Percentiles rank a stretch among this genome's conserved stretches.
Evolutionary conservation across 1,140 invertebrate species (phyloP).

Genomic region (Meloidogyne hapla): DNA sequence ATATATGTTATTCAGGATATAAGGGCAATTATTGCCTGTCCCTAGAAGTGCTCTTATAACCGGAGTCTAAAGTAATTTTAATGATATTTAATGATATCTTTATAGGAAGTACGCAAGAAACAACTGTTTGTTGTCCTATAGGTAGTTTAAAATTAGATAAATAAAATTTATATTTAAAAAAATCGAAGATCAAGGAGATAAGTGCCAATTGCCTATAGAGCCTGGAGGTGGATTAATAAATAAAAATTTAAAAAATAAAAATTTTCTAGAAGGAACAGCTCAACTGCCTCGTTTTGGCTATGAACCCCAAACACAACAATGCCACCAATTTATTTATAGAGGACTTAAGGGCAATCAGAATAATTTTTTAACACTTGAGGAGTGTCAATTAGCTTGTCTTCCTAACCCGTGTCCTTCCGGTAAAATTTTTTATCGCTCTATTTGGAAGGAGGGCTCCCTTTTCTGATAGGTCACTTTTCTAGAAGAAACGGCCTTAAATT

Average conservation of each 20-base stretch:
- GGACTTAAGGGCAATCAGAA: conserved; percentile 52
- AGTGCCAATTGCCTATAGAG: conserved; percentile 25
- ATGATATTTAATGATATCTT: too few relatives aligned
- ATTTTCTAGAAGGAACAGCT: conserved; percentile 21
- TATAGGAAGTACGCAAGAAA: conserved; percentile 32
- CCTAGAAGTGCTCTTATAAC: too few relatives aligned
- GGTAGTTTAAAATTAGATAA: conserved; percentile 24
- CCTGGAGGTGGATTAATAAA: conserved; percentile 11
- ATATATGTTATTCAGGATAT: too few relatives aligned
- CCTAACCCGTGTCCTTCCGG: conserved; percentile 60
- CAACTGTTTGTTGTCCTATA: conserved; percentile 61
- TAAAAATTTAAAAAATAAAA: background rate
- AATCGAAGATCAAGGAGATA: conserved; percentile 15
- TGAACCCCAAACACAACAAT: conserved; percentile 42
- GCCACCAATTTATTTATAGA: conserved; percentile 47
- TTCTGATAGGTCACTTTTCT: too few relatives aligned
- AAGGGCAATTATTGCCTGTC: too few relatives aligned
- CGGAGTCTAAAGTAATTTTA: too few relatives aligned
- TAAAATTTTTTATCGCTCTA: conserved; percentile 14
- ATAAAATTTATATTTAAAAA: background rate
- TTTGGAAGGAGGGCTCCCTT: too few relatives aligned
- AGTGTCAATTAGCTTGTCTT: conserved; percentile 55
- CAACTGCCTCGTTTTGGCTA: conserved; percentile 42
- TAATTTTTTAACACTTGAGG: conserved; percentile 47
- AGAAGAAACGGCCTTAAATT: too few relatives aligned